phyloP scores from a whole-genome alignment of 2,888 invertebrate species.

The Aphodius granarius region DNA sequence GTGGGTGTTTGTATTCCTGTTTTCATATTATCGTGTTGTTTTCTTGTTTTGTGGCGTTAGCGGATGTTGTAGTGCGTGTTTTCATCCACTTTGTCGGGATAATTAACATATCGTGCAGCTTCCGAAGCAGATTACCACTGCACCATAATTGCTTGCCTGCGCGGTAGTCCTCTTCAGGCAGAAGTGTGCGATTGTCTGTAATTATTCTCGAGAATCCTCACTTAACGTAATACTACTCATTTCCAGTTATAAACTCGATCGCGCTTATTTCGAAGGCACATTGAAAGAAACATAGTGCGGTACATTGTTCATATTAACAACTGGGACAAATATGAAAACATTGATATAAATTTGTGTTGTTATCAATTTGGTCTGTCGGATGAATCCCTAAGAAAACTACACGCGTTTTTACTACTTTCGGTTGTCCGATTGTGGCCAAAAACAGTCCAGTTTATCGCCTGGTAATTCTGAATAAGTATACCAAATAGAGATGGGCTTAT shows the following conservation, averaged over 20 bases:
- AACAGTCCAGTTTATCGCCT: too few species aligned
- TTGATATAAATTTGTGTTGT: too few species aligned
- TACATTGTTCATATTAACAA: too few species aligned
- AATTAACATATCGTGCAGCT: conserved; percentile 22
- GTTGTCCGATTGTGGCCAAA: too few species aligned
- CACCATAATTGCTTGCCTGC: conserved; percentile 6
- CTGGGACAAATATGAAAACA: too few species aligned
- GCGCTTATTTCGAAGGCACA: neutral
- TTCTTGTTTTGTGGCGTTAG: neutral
- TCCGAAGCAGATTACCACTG: conserved; percentile 16
- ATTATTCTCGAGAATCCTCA: neutral
- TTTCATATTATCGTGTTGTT: neutral
- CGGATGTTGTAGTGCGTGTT: neutral
- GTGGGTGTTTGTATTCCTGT: neutral
- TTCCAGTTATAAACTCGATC: neutral
- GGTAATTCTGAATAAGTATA: too few species aligned
- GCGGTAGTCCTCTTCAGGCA: neutral
- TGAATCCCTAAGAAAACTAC: too few species aligned
- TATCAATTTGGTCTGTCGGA: too few species aligned
- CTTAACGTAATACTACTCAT: neutral
- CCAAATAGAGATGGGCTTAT: too few species aligned
- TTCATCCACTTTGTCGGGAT: conserved; percentile 1
- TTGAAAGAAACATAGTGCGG: too few species aligned
- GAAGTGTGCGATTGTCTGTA: too few species aligned
- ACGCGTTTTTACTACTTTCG: too few species aligned